Percentiles rank a stretch among this genome's conserved stretches.
Conservation (phyloP, 2,888 invertebrate species). For the Drosophila anomalata region DNA sequence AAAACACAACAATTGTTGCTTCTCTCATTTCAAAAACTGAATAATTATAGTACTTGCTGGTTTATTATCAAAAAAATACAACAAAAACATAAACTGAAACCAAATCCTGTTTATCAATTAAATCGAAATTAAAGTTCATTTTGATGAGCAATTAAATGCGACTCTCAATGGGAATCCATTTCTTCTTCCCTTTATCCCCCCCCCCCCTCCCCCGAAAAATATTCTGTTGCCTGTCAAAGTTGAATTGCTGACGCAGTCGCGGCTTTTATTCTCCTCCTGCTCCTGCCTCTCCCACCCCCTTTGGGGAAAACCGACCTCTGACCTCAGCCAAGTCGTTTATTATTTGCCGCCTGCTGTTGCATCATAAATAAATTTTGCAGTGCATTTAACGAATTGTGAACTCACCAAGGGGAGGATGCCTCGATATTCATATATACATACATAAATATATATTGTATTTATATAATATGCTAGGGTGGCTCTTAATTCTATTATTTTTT, state of each 20-base stretch:
- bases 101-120: conserved; percentile 64
- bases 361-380: conserved; percentile 75
- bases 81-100: neutral
- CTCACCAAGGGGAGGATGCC: conserved; percentile 42
- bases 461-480: conserved; percentile 11
- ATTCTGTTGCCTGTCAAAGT: conserved; percentile 25
- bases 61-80: too few species aligned
- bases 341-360: conserved; percentile 61
- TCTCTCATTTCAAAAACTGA: conserved; percentile 4
- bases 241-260: conserved; percentile 61
- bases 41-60: neutral
- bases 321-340: conserved; percentile 56
- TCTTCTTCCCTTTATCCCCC: neutral
- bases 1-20: neutral
- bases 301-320: neutral
- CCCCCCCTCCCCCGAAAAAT: neutral
- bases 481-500: neutral
- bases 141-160: conserved; percentile 70
- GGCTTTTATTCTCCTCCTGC: conserved; percentile 9
- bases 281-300: neutral
- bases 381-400: conserved; percentile 78
- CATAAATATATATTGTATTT: conserved; percentile 13
- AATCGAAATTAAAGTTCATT: conserved; percentile 66
- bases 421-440: conserved; percentile 28
- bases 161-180: conserved; percentile 6